Evolutionary conservation across 64 coral and sea anemone species (phyloP), one percentile per base, ranked within the genome.

Genomic region (Stichodactyla mertensii): DNA sequence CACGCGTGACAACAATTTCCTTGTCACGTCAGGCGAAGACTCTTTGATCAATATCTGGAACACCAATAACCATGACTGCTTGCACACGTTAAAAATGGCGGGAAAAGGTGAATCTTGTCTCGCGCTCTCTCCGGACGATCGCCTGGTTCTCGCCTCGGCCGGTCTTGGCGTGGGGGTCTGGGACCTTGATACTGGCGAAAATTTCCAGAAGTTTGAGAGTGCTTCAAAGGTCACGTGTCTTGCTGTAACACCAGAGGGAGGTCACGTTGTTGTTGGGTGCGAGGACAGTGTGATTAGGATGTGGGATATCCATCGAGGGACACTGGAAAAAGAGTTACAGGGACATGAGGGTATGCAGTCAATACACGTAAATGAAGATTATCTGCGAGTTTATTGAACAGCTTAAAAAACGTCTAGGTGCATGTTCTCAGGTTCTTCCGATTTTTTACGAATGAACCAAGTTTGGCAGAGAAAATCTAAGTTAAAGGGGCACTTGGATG

Each of bases 151-250:
- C 60, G 88, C 87, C 62, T 87, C 94, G 15, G 79, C 91, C 18
- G 86, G 64, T 14, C n/a, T 79, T 36, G 71, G 52, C 23, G 51
- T 87, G 24, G 94, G 88, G 64, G 78, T 90, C 51, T 96, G 94
- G 94, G 88, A 92, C 78, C 74, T 96, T 54, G 94, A 96, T 90
- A 89, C 94, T 56, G 94, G 94, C 64, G 94, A 96, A 87, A 78
- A 71, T 26, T 55, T 92, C 64, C 71, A 74, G 15, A 82, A 77
- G 28, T 57, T 96, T 88, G 80, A 96, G 54, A 77, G 71, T 10
- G 84, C 10, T 5, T 55, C 16, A 55, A 85, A 85, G 18, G 86
- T 96, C 19, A 92, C 80, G 20, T 92, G 91, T 54, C 77, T 96
- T 19, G 88, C 91, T 23, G 52, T 89, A 4, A 60, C 79, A n/a